Percentiles rank a stretch among this genome's conserved stretches.
phyloP scores from a whole-genome alignment of 2,888 invertebrate species.

The Antheraea yamamai region DNA sequence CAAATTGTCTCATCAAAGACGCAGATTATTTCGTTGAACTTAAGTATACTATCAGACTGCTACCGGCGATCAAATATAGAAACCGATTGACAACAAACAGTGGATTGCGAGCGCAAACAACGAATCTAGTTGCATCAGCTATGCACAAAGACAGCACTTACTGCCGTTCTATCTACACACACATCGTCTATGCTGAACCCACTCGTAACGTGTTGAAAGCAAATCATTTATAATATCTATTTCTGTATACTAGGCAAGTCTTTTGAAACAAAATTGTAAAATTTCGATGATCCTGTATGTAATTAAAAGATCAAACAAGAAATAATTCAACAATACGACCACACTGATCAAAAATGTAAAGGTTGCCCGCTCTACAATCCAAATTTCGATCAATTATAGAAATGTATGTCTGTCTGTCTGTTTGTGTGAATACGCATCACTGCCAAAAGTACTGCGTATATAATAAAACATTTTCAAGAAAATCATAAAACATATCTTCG shows the following conservation, averaged over 20 bases:
- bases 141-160: constrained; percentile 39
- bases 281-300: background rate
- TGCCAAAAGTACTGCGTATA: too few species aligned
- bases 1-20: background rate
- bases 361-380: too few species aligned
- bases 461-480: too few species aligned
- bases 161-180: constrained; percentile 8
- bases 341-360: too few species aligned
- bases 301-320: too few species aligned
- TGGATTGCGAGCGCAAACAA: constrained; percentile 20
- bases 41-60: background rate
- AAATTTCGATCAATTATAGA: too few species aligned
- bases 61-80: background rate
- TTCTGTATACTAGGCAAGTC: background rate
- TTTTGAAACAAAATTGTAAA: background rate
- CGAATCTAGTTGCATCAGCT: constrained; percentile 29
- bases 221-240: background rate
- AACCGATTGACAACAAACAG: constrained; percentile 15
- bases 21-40: background rate
- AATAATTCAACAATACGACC: too few species aligned
- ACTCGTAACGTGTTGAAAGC: background rate
- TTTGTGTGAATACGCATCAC: too few species aligned
- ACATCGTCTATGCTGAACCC: background rate
- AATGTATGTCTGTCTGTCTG: too few species aligned
- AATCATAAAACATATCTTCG: too few species aligned